phyloP scores from a whole-genome alignment of 2,888 invertebrate species.

The Lypha dubia region DNA sequence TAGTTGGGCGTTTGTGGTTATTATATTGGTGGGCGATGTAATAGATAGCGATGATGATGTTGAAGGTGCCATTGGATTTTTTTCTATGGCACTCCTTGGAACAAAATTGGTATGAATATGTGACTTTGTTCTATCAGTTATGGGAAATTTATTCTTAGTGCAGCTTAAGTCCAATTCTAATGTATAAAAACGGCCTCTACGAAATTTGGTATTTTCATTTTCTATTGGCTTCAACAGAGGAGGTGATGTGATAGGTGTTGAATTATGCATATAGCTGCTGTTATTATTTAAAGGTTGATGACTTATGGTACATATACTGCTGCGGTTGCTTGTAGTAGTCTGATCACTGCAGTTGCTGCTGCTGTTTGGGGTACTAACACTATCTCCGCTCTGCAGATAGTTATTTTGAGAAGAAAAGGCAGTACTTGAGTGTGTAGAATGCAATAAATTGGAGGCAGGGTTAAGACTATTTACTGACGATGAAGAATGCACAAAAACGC shows the following conservation, averaged over 20 bases:
- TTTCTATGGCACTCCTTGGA: slow-evolving; percentile 28
- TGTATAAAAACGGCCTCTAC: slow-evolving; percentile 82
- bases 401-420: slow-evolving; percentile 54
- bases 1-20: slow-evolving; percentile 31
- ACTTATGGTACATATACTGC: slow-evolving; percentile 75
- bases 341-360: slow-evolving; percentile 73
- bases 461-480: slow-evolving; percentile 54
- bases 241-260: slow-evolving; percentile 58
- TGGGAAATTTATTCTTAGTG: slow-evolving; percentile 86
- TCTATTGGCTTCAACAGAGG: slow-evolving; percentile 73
- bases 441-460: slow-evolving; percentile 57
- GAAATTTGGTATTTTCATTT: slow-evolving; percentile 80
- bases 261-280: slow-evolving; percentile 57
- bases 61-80: slow-evolving; percentile 36
- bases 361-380: slow-evolving; percentile 65
- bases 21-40: slow-evolving; percentile 54
- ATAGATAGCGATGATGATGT: slow-evolving; percentile 64
- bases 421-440: slow-evolving; percentile 29
- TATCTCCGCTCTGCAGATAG: slow-evolving; percentile 40
- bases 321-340: slow-evolving; percentile 73
- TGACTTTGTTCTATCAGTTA: slow-evolving; percentile 81
- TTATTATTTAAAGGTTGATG: slow-evolving; percentile 71
- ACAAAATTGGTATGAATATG: slow-evolving; percentile 31
- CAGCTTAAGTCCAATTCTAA: slow-evolving; percentile 85
- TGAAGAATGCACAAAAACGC: slow-evolving; percentile 47